Evolutionary conservation across 2,888 invertebrate species (phyloP).

Genomic region (Troilus luridus): DNA sequence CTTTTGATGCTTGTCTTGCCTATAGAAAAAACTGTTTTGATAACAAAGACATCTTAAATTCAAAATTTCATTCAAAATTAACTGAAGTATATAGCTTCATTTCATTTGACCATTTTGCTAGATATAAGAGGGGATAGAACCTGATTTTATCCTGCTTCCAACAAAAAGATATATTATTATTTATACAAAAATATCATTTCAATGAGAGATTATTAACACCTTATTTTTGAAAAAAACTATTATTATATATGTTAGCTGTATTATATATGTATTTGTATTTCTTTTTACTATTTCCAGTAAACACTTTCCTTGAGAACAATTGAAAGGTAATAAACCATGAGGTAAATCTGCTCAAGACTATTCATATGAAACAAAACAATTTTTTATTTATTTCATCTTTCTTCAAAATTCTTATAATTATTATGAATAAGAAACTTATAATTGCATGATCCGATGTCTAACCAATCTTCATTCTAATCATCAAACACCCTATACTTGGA

Average conservation of each 20-base stretch:
- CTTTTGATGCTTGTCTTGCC: too few species aligned
- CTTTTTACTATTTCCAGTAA: not conserved
- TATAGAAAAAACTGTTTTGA: too few species aligned
- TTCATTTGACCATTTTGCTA: not conserved
- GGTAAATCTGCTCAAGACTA: not conserved
- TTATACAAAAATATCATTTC: not conserved
- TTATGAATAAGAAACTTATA: not conserved
- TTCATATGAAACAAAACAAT: not conserved
- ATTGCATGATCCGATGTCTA: not conserved
- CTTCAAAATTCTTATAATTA: not conserved
- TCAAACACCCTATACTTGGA: constrained; percentile 46
- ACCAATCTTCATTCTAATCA: constrained; percentile 5
- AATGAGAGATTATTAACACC: not conserved
- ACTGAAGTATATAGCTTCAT: not conserved
- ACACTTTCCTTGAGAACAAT: not conserved
- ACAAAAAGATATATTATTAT: not conserved
- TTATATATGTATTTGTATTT: not conserved
- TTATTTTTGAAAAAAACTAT: not conserved
- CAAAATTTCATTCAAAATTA: too few species aligned
- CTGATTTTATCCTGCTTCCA: not conserved
- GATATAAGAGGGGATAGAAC: not conserved
- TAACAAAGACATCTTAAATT: too few species aligned
- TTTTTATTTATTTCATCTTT: not conserved
- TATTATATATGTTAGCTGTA: not conserved
- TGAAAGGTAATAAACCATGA: not conserved